These are phyloP conservation scores for Polyommatus iphigenia DNA, from an alignment of 2,888 invertebrate genomes.

Conservation along the genomic window DNA sequence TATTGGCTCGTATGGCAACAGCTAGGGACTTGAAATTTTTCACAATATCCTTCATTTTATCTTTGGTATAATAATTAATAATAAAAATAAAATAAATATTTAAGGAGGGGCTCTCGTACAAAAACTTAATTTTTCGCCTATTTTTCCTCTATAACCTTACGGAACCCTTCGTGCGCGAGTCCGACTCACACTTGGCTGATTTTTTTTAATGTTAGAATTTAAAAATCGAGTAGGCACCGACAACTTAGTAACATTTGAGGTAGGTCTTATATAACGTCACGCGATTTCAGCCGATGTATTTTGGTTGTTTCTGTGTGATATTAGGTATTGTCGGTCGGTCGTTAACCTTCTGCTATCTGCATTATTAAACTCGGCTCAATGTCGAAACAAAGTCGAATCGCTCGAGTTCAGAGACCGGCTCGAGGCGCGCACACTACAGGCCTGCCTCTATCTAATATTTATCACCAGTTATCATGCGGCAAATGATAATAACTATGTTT, in stretches of 20 bases:
- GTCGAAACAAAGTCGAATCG: slow-evolving; percentile 76
- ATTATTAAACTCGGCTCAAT: slow-evolving; percentile 76
- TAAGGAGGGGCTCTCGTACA: too few relatives aligned
- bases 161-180: too few relatives aligned
- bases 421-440: slow-evolving; percentile 63
- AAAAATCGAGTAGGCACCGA: background rate
- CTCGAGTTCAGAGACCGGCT: slow-evolving; percentile 73
- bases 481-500: background rate
- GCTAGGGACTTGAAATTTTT: too few relatives aligned
- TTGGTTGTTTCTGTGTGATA: slow-evolving; percentile 70
- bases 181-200: too few relatives aligned
- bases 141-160: too few relatives aligned
- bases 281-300: slow-evolving; percentile 62
- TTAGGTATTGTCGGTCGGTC: slow-evolving; percentile 77
- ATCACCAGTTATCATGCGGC: slow-evolving; percentile 44
- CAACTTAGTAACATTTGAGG: slow-evolving; percentile 50
- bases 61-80: too few relatives aligned
- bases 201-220: background rate
- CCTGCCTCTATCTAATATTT: slow-evolving; percentile 64
- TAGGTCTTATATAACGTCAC: slow-evolving; percentile 65
- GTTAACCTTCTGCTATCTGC: slow-evolving; percentile 75
- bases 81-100: too few relatives aligned
- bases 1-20: too few relatives aligned
- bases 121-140: too few relatives aligned
- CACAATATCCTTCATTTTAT: too few relatives aligned